Conservation (phyloP, 2,797 vertebrate genomes). For the Acipenser oxyrinchus region DNA sequence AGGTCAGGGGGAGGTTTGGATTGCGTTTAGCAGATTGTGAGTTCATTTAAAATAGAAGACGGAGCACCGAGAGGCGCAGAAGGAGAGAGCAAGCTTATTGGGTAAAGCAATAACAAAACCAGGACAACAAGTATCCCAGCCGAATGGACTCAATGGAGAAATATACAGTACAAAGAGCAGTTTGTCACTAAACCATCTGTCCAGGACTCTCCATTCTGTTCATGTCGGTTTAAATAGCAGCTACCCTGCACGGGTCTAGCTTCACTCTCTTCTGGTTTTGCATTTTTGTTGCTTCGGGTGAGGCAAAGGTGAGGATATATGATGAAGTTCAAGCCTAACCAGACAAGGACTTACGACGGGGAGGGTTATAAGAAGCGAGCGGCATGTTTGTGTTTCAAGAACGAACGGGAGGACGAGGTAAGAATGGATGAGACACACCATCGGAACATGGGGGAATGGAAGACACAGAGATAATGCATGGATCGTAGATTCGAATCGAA, state of each 20-base stretch:
- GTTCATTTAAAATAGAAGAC: conserved; percentile 13
- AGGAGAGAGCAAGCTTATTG: too few species aligned
- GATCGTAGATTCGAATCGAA: too few species aligned
- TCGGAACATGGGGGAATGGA: background rate
- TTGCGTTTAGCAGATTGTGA: background rate
- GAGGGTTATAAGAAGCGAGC: conserved; percentile 90
- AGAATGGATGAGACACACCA: conserved; percentile 23
- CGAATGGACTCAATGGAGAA: too few species aligned
- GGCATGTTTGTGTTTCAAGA: conserved; percentile 84
- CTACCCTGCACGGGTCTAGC: conserved; percentile 7
- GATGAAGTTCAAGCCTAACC: conserved; percentile 96
- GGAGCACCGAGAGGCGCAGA: background rate
- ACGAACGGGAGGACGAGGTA: conserved; percentile 85
- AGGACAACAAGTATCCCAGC: too few species aligned
- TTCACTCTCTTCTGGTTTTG: conserved; percentile 12
- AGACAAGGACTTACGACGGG: conserved; percentile 91
- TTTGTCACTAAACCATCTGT: background rate
- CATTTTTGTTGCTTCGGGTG: conserved; percentile 1
- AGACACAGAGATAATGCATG: background rate
- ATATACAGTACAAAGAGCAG: too few species aligned
- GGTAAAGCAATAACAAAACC: too few species aligned
- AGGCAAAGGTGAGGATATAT: conserved; percentile 47
- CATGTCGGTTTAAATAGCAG: background rate
- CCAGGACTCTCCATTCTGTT: background rate
- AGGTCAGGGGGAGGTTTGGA: conserved; percentile 14